phyloP scores from a whole-genome alignment of 2,113 vertebrate genomes.

The Passer domesticus region DNA sequence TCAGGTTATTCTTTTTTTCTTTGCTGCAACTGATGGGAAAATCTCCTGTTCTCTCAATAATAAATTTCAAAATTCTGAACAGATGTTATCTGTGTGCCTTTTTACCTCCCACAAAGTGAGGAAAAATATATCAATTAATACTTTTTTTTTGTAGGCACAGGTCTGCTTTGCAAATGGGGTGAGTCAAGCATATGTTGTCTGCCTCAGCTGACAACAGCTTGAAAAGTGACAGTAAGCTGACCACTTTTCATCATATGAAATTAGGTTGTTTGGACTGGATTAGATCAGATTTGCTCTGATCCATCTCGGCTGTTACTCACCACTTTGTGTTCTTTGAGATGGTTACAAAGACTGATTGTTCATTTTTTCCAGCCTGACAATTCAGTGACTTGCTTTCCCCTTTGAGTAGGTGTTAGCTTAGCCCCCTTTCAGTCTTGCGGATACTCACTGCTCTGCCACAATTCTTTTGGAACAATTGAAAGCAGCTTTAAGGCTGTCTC shows the following conservation, averaged over 20 bases:
- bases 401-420: constrained; percentile 1
- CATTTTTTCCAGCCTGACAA: constrained; percentile 15
- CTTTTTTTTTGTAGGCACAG: not conserved
- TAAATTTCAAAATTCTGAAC: not conserved
- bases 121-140: not conserved
- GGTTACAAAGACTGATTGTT: constrained; percentile 37
- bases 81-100: not conserved
- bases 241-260: constrained; percentile 16
- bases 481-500: not conserved
- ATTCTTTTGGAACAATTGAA: not conserved
- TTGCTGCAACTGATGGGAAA: not conserved
- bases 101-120: not conserved
- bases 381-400: not conserved
- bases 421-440: not conserved
- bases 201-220: not conserved
- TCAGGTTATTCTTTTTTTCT: not conserved
- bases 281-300: constrained; percentile 18
- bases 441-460: not conserved
- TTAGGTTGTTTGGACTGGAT: constrained; percentile 32
- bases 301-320: not conserved
- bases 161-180: not conserved
- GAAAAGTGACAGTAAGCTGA: not conserved
- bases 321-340: not conserved
- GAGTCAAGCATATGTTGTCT: not conserved
- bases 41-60: not conserved